A percentile compares a stretch with the other conserved stretches of the same genome.
Evolutionary conservation across 2,797 vertebrate species (phyloP).

Genomic region (Channa striata): DNA sequence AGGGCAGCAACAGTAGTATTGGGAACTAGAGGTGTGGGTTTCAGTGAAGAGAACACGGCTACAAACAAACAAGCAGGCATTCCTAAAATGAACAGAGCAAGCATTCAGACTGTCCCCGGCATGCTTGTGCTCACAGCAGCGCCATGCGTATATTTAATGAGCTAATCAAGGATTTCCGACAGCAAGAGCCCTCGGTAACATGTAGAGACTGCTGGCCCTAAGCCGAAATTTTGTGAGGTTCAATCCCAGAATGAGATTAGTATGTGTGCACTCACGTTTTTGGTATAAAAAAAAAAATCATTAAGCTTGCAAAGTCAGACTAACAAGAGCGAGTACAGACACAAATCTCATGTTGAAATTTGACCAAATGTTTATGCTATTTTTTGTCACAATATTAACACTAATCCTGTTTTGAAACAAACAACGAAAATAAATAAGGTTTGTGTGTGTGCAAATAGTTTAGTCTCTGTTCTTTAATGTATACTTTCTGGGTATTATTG

Average conservation of each 20-base stretch:
- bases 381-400: constrained; percentile 39
- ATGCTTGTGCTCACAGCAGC: constrained; percentile 74
- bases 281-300: constrained; percentile 25
- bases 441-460: constrained; percentile 66
- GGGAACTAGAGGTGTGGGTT: constrained; percentile 27
- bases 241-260: constrained; percentile 18
- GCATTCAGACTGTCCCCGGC: constrained; percentile 67
- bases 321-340: constrained; percentile 17
- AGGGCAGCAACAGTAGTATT: constrained; percentile 32
- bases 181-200: constrained; percentile 22
- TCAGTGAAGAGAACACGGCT: constrained; percentile 48
- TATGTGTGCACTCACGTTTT: constrained; percentile 16
- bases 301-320: constrained; percentile 23
- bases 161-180: constrained; percentile 27
- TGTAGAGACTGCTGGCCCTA: neutral
- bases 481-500: constrained; percentile 32
- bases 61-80: constrained; percentile 58
- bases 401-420: constrained; percentile 56
- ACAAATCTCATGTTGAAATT: constrained; percentile 26
- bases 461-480: constrained; percentile 47
- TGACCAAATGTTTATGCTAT: constrained; percentile 26
- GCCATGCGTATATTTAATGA: constrained; percentile 64
- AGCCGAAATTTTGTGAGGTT: constrained; percentile 9
- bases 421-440: constrained; percentile 75
- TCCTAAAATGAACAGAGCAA: constrained; percentile 55